phyloP scores from a whole-genome alignment of 1,140 invertebrate genomes.

The Orchesella cincta region DNA sequence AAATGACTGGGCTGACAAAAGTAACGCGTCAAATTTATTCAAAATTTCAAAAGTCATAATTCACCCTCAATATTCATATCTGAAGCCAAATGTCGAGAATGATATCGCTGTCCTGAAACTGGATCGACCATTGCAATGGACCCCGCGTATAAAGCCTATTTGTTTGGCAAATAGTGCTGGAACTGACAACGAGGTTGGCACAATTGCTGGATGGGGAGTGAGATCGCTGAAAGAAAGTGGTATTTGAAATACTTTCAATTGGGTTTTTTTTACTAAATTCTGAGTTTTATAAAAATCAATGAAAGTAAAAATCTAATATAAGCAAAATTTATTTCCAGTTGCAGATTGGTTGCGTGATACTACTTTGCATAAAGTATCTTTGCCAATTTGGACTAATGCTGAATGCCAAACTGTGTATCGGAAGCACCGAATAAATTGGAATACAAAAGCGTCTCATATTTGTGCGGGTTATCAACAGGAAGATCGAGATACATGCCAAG shows the following conservation, averaged over 20 bases:
- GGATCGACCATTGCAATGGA: conserved; percentile 54
- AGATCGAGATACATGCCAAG: conserved; percentile 28
- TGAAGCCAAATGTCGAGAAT: conserved; percentile 54
- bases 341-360: neutral
- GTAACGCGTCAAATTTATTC: neutral
- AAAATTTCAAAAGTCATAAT: neutral
- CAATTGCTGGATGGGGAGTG: conserved; percentile 16
- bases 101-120: conserved; percentile 59
- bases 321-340: neutral
- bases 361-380: conserved; percentile 24
- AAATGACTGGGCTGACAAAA: neutral
- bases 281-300: neutral
- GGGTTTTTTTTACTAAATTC: neutral
- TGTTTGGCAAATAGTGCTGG: conserved; percentile 55
- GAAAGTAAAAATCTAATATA: neutral
- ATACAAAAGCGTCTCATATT: conserved; percentile 24
- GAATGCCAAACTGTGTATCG: conserved; percentile 17
- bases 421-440: conserved; percentile 30
- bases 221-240: neutral
- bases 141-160: conserved; percentile 56
- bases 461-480: conserved; percentile 31
- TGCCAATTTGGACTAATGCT: conserved; percentile 35
- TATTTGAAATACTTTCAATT: neutral
- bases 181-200: neutral
- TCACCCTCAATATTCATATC: conserved; percentile 51